Conservation (phyloP, 2,888 invertebrate genomes). For the Drosophila neotestacea region DNA sequence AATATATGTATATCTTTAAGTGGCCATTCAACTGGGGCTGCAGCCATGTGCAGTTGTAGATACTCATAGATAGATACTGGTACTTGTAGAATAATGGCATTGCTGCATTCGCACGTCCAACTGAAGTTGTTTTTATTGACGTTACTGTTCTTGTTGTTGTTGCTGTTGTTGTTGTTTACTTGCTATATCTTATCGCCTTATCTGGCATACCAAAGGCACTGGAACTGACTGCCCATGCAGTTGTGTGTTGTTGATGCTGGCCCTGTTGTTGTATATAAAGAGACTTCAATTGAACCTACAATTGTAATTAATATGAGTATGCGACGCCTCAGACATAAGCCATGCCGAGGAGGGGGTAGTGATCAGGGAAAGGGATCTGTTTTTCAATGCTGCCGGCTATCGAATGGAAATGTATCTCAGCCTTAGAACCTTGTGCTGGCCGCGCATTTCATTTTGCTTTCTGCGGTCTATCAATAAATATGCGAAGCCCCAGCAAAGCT, state of each 20-base stretch:
- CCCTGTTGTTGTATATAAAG: slow-evolving; percentile 28
- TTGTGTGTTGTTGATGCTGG: slow-evolving; percentile 37
- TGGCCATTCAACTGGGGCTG: slow-evolving; percentile 13
- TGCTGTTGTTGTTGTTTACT: slow-evolving; percentile 28
- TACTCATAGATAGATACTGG: slow-evolving; percentile 27
- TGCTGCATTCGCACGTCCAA: slow-evolving; percentile 47
- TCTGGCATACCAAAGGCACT: slow-evolving; percentile 63
- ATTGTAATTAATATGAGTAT: slow-evolving; percentile 72
- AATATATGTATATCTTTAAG: slow-evolving; percentile 53
- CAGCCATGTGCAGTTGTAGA: slow-evolving; percentile 42
- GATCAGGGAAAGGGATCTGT: too few relatives aligned
- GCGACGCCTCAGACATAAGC: slow-evolving; percentile 18
- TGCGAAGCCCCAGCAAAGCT: slow-evolving; percentile 68
- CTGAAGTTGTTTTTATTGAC: slow-evolving; percentile 22
- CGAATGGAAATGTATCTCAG: slow-evolving; percentile 46
- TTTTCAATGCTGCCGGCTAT: not conserved
- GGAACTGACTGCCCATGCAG: slow-evolving; percentile 44
- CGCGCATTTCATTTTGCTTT: slow-evolving; percentile 47
- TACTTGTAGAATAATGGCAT: slow-evolving; percentile 25
- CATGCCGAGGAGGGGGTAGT: not conserved
- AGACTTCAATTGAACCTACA: slow-evolving; percentile 68
- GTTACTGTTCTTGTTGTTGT: slow-evolving; percentile 19
- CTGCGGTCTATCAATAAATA: slow-evolving; percentile 67
- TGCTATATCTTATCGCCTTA: slow-evolving; percentile 59
- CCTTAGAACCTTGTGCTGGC: slow-evolving; percentile 41